Base-by-base conservation (phyloP, 2,888 invertebrate species). In the Habroteleia sp. region DNA sequence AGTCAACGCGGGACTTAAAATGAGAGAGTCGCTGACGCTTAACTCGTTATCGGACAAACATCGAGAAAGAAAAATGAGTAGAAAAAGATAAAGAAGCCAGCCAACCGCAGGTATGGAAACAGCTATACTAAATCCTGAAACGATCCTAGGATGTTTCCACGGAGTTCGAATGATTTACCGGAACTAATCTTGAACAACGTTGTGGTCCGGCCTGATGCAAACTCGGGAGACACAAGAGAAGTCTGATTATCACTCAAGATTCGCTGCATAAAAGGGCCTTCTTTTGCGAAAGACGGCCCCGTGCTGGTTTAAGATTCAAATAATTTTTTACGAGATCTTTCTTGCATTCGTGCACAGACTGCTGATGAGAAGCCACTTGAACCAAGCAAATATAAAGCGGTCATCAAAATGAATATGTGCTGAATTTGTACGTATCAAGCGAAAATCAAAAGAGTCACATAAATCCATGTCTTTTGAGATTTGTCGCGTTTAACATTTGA, bases 161-260 rank as follows among this genome's bases (percentile, higher is more conserved):
- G 82, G 80, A 79, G 79, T 69, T 81, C 80, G 81, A 84, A 85
- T 88, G 87, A 87, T 87, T 87, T 87, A 87, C 84, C 80, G 84
- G 82, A 81, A 79, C 81, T 84, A 83, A 84, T 84, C 83, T 83
- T 72, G 84, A 86, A 85, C 83, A 82, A 82, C 82, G 82, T 82
- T 82, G 84, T 80, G 81, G 81, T 72, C 78, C 81, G 31, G 48
- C 29, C 27, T 71, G 73, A 69, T 37, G 63, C 60, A 79, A 79
- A 79, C 78, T 74, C 79, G 74, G 80, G 81, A 81, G 83, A 86
- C 82, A 84, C 84, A 83, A 84, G 85, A 83, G 83, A 78, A 79
- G 81, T 78, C 86, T 87, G 87, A 88, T 88, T 87, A 87, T 87
- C 86, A 79, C 82, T 80, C 77, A 80, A 87, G 87, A 87, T 87